phyloP scores from a whole-genome alignment of 2,113 vertebrate genomes.

The Muscicapa adusta region DNA sequence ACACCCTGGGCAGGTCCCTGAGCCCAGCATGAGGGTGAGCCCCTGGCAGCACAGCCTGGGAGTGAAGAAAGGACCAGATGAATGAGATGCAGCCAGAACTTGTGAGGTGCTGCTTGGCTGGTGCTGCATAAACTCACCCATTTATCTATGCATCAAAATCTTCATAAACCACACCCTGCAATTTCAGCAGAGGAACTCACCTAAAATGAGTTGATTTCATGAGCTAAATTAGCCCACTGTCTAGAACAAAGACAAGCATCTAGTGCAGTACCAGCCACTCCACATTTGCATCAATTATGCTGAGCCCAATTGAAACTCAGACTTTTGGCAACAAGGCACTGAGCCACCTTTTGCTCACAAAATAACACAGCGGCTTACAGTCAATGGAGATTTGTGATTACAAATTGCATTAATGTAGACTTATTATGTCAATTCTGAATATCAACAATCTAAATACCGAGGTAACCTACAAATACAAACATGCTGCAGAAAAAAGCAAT shows the following conservation, averaged over 20 bases:
- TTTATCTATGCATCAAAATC: constrained; percentile 31
- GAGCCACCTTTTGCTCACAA: constrained; percentile 25
- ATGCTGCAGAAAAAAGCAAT: neutral
- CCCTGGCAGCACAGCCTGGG: neutral
- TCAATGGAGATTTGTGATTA: constrained; percentile 1
- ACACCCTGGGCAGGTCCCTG: neutral
- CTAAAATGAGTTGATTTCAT: constrained; percentile 17
- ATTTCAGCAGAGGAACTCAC: constrained; percentile 16
- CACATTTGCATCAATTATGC: neutral
- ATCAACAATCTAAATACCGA: neutral
- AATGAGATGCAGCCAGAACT: neutral
- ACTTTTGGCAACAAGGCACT: constrained; percentile 41
- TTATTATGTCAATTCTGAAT: neutral
- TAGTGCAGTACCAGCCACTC: neutral
- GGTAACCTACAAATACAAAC: neutral
- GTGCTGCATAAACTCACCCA: neutral
- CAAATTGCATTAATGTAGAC: neutral
- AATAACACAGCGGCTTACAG: constrained; percentile 6
- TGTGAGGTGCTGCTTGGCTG: neutral
- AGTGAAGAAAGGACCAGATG: neutral
- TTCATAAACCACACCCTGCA: constrained; percentile 40
- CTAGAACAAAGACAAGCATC: constrained; percentile 42
- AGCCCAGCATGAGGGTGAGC: neutral
- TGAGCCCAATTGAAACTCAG: neutral
- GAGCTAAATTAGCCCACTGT: constrained; percentile 29